These are phyloP conservation scores for Formica aserva DNA, from an alignment of 2,888 invertebrate genomes.

Conservation along the genomic window DNA sequence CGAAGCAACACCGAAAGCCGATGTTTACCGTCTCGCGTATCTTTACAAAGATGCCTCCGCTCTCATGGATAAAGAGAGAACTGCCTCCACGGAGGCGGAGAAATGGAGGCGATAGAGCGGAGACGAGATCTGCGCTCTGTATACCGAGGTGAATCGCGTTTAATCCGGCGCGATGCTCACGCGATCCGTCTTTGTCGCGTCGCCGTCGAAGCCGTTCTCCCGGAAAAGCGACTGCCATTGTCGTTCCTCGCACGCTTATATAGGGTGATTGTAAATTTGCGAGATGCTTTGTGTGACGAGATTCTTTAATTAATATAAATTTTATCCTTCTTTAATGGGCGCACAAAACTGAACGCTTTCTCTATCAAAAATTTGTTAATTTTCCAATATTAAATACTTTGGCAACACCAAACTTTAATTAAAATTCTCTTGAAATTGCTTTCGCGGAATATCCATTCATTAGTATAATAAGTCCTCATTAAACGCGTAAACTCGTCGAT, in stretches of 20 bases:
- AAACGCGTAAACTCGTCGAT: background rate
- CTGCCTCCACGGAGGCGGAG: background rate
- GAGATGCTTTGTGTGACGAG: background rate
- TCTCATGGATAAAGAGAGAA: conserved; percentile 1
- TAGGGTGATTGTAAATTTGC: background rate
- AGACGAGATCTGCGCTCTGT: conserved; percentile 9
- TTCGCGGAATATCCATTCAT: background rate
- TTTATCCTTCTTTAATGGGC: background rate
- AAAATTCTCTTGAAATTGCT: conserved; percentile 20
- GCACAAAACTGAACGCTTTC: background rate
- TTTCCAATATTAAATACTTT: background rate
- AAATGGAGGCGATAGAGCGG: conserved; percentile 1
- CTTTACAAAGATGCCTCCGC: conserved; percentile 4
- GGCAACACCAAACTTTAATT: background rate
- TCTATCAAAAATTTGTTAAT: background rate
- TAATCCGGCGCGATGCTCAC: conserved; percentile 28
- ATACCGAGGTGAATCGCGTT: conserved; percentile 29
- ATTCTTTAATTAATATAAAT: conserved; percentile 19
- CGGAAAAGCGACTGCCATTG: conserved; percentile 3
- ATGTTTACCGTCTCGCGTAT: conserved; percentile 31
- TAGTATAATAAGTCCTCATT: background rate
- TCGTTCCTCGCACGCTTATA: background rate
- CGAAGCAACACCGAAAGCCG: conserved; percentile 7
- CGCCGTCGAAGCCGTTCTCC: background rate
- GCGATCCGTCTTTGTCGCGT: conserved; percentile 19